Evolutionary conservation across 2,888 invertebrate genomes (phyloP), one percentile per base, ranked within the genome.

Genomic region (Agapetus fuscipes): DNA sequence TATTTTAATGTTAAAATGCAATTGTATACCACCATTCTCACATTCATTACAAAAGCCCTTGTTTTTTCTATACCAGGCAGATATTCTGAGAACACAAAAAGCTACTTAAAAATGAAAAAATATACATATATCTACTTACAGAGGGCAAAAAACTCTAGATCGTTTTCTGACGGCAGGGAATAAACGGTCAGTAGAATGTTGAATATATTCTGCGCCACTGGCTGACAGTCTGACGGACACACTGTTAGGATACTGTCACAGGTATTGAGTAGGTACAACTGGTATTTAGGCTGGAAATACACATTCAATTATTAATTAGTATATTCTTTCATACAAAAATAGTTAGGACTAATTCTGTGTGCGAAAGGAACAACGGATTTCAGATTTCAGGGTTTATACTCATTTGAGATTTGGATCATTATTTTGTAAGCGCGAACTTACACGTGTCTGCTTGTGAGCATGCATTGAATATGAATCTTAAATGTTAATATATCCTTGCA

Each of bases 201-300:
- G 49, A 69, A 71, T 29, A 70, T 47, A 9, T 64, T 54, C 7
- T 64, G 61, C 0, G 60, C 60, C 0, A 64, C 63, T 1, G 41
- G 39, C 2, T 41, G 35, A 50, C 65, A 60, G 3, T 60, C 66
- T 40, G 67, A 62, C 39, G 55, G 47, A 51, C 73, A 73, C 26
- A 77, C 59, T 9, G 58, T 51, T 51, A 78, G 57, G 9, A 78
- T 54, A 0, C 74, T 64, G 41, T 69, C 63, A 15, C 72, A 65
- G 41, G 76, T 76, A 27, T 62, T 61, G 2, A 80, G 54, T 37
- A 82, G 52, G 50, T 75, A 69, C 4, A 56, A 55, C 56, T 81
- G 80, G 52, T 76, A 77, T 44, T 66, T 66, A 6, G 57, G 60
- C 74, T 76, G 55, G 6, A 57, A 57, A 43, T 34, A 46, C 33